Base-by-base conservation (phyloP, 1,140 invertebrate species). In the Rhyzopertha dominica region DNA sequence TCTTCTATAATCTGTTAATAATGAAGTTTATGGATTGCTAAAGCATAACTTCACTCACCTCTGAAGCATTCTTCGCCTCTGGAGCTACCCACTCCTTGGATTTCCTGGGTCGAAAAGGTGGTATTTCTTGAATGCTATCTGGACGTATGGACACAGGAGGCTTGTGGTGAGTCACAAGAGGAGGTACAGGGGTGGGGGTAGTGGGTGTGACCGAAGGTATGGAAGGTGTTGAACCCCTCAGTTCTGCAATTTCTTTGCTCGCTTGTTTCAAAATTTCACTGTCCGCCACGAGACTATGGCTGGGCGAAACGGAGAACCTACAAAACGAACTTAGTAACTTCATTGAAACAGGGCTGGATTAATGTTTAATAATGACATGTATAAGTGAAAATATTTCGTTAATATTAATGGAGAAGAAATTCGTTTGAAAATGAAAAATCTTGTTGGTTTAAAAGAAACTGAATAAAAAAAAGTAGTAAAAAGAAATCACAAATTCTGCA, bases 31-130 rank as follows among this genome's bases (percentile, higher is more conserved):
- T n/a, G n/a, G n/a, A n/a, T n/a, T n/a, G n/a, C n/a, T n/a, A n/a
- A n/a, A n/a, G n/a, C n/a, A n/a, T n/a, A n/a, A n/a, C n/a, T n/a
- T 9, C 16, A 17, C 5, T 19, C 22, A 17, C 17, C 9, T 22
- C 10, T 19, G 4, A 28, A 25, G 14, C 17, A 35, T 28, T 43
- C 49, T 46, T 48, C 23, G 43, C 54, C 24, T 64, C 58, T 48
- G 63, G 57, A 34, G 64, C 61, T 34, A 54, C 46, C 59, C 70
- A 70, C 52, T 75, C 72, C 23, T 67, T 72, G 2, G 74, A 74
- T 55, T 75, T 75, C 31, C 70, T 65, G 8, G 71, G 68, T 58
- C 63, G 68, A 54, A 67, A 76, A 13, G 74, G 73, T 25, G 75
- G 75, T 55, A 76, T 77, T 56, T 72, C 69, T 63, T 62, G 70